Evolutionary conservation across 2,113 vertebrate species (phyloP), one percentile per base, ranked within the genome.

Genomic region (Ariopsis seemanni): DNA sequence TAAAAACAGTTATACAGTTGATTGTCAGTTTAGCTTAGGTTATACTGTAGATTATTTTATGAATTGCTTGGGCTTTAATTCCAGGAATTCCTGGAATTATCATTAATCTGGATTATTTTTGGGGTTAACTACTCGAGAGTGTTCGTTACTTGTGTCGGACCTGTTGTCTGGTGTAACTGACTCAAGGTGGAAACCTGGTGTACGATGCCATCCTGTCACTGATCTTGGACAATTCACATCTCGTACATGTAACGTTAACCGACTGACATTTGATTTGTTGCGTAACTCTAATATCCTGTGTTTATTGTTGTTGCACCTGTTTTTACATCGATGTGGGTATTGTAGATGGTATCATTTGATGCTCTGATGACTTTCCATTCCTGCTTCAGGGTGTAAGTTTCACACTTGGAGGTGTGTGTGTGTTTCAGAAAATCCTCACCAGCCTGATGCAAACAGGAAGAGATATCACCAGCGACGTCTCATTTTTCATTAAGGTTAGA

Each of bases 401-500:
- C 58, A 82, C 34, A 2, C 17, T 60, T 8, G 60, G 12, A 25
- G 22, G 30, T 34, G 79, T 82, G 79, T 82, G 79, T 81, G 79
- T 22, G 60, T 91, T 90, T 72, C 63, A 96, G 96, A 94, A 80
- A 20, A 90, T 94, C 20, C 88, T 96, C 65, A 95, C 92, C 87
- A 93, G 89, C 72, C 79, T 96, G 91, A 94, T 94, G 92, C 93
- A 93, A 88, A 94, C 91, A 3, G 87, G 92, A 30, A 90, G 94
- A 86, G 92, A 90, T 30, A 79, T 90, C 62, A 91, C 71, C 71
- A 90, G 82, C 34, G 90, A 93, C 12, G 88, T 87, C 30, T 90
- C 90, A 83, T 87, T 85, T 48, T 88, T 95, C n/a, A 92, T 96
- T 27, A 94, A 94, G 94, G 96, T 96, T 55, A 90, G 86, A 82